Conservation (phyloP, 2,888 invertebrate genomes). For the Horisme vitalbata region DNA sequence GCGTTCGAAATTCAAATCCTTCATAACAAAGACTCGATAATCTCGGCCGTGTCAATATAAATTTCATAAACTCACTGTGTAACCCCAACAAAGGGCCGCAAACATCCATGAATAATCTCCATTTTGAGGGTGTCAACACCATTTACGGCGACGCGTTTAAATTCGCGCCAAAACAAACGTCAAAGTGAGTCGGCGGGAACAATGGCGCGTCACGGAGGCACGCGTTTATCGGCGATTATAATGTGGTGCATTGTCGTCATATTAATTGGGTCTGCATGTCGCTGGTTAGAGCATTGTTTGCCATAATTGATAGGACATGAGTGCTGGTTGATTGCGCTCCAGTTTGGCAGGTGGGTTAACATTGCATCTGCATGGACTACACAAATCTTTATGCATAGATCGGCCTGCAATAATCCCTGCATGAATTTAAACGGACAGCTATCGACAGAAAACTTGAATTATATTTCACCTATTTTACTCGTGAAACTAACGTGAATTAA, state of each 20-base stretch:
- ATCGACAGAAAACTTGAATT: too few relatives aligned
- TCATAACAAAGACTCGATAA: conserved; percentile 75
- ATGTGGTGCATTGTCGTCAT: conserved; percentile 60
- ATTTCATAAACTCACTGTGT: conserved; percentile 74
- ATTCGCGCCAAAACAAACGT: conserved; percentile 73
- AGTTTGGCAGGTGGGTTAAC: conserved; percentile 12
- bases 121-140: conserved; percentile 79
- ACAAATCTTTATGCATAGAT: too few relatives aligned
- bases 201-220: conserved; percentile 56
- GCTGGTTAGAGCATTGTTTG: conserved; percentile 37
- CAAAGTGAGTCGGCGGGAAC: conserved; percentile 58
- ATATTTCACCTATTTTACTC: too few relatives aligned
- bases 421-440: too few relatives aligned
- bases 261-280: conserved; percentile 58
- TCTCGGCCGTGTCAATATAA: conserved; percentile 77
- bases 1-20: conserved; percentile 65
- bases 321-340: conserved; percentile 26
- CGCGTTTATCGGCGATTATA: conserved; percentile 61
- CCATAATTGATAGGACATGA: conserved; percentile 32
- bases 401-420: too few relatives aligned
- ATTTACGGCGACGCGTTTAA: conserved; percentile 57
- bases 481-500: too few relatives aligned
- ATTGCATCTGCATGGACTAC: background rate
- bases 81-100: conserved; percentile 70
- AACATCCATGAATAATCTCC: conserved; percentile 80